Evolutionary conservation across 2,888 invertebrate genomes (phyloP), one percentile per base, ranked within the genome.

Genomic region (Salpingus planirostris): DNA sequence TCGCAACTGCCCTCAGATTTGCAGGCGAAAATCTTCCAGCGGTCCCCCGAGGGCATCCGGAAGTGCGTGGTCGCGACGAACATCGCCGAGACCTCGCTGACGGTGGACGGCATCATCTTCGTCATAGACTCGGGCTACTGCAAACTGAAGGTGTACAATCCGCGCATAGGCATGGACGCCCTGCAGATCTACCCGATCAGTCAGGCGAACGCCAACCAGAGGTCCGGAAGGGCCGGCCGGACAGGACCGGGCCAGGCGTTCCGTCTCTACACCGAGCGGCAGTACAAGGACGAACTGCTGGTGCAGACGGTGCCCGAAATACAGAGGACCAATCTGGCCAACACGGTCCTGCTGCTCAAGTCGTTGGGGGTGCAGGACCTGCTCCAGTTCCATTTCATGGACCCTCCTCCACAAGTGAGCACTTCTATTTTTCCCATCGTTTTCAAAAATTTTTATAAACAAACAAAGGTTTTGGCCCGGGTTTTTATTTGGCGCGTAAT

Each of bases 61-160:
- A 99, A 99, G 64, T 96, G 96, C 61, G 91, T 98, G 2, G 97
- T 98, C 0, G 97, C 98, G 12, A 98, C 98, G 3, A 99, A 98
- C 58, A 99, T 99, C 54, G 98, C 98, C 0, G 98, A 86, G 59
- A 85, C 85, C 0, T 85, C 85, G 0, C 62, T 86, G 2, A 86
- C 85, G 3, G 90, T 92, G 1, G 91, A 96, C 62, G 96, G 96
- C 18, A 99, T 99, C 44, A 93, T 95, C 68, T 98, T 91, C 64
- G 98, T 99, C 2, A 88, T 99, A 14, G 98, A 99, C 66, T 83
- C 91, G 11, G 98, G 98, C 0, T 99, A 93, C 64, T 99, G 98
- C 67, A 99, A 99, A 62, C 70, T 99, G 40, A 99, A 99, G 62
- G 96, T 98, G 1, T 73, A 73, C 43, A 73, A 73, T 65, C 90